These are phyloP conservation scores for Entomobrya proxima DNA, from an alignment of 2,888 invertebrate species.

Conservation along the genomic window DNA sequence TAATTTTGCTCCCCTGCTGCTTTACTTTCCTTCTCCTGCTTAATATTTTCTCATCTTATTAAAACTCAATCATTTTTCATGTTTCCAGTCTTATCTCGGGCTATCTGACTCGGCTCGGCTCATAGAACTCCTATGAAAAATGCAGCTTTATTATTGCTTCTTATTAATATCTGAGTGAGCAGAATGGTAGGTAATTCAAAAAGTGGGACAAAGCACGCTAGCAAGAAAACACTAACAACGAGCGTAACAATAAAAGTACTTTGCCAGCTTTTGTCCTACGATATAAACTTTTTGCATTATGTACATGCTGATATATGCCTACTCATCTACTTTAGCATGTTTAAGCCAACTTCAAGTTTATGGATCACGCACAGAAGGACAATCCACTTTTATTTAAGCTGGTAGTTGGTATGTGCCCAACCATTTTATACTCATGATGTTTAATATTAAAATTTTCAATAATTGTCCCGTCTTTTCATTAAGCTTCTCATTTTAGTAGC, in stretches of 20 bases:
- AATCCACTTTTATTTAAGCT: no score
- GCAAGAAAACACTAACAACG: background rate
- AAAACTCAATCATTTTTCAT: conserved; percentile 28
- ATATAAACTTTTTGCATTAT: no score
- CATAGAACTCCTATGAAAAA: background rate
- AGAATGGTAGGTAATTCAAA: background rate
- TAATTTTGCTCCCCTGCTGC: background rate
- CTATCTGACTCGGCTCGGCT: background rate
- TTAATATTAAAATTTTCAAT: no score
- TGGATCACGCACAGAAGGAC: no score
- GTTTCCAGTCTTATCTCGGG: background rate
- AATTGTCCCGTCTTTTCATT: no score
- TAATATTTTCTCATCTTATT: conserved; percentile 10
- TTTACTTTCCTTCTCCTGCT: background rate
- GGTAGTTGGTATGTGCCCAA: no score
- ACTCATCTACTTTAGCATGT: no score
- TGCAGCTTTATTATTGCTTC: conserved; percentile 3
- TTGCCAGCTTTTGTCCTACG: no score
- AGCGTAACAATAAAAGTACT: background rate
- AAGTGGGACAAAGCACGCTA: background rate
- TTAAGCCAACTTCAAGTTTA: no score
- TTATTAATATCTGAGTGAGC: conserved; percentile 2
- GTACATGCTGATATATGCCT: no score
- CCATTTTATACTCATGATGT: background rate
- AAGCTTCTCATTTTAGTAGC: no score